Percentiles rank a stretch among this genome's conserved stretches.
Evolutionary conservation across 2,113 vertebrate genomes (phyloP).

Genomic region (Marmota monax): DNA sequence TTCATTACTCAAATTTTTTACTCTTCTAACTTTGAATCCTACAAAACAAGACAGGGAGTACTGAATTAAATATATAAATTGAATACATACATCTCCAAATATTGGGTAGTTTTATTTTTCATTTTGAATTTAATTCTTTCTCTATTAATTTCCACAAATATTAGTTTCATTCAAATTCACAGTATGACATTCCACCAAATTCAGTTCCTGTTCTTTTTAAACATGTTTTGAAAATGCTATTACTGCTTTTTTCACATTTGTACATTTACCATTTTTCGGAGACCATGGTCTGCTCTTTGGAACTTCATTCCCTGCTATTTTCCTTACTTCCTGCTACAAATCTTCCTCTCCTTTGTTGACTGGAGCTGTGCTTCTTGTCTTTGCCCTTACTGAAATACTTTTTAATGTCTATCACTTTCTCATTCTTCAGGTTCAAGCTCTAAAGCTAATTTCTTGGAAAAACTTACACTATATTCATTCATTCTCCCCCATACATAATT

Average conservation of each 20-base stretch:
- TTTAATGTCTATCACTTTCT: accelerated
- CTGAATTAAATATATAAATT: not conserved
- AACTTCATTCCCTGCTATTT: not conserved
- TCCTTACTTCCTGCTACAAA: accelerated
- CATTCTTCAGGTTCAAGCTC: not conserved
- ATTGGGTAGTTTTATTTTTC: not conserved
- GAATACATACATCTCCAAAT: not conserved
- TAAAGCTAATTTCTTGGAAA: not conserved
- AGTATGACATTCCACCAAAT: not conserved
- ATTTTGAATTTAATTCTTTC: not conserved
- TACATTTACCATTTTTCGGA: not conserved
- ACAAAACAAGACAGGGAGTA: not conserved
- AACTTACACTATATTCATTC: not conserved
- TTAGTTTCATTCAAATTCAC: not conserved
- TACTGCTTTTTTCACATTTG: not conserved
- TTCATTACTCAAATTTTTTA: not conserved
- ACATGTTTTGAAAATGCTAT: not conserved
- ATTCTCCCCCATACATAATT: not conserved
- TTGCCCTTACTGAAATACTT: not conserved
- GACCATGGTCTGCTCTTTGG: not conserved
- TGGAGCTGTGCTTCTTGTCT: not conserved
- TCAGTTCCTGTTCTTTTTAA: not conserved
- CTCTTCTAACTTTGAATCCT: not conserved
- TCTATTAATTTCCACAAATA: not conserved
- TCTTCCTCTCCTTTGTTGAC: not conserved